These are phyloP conservation scores for Lepidocyrtinus sp. DNA, from an alignment of 2,888 invertebrate genomes.

Conservation along the genomic window DNA sequence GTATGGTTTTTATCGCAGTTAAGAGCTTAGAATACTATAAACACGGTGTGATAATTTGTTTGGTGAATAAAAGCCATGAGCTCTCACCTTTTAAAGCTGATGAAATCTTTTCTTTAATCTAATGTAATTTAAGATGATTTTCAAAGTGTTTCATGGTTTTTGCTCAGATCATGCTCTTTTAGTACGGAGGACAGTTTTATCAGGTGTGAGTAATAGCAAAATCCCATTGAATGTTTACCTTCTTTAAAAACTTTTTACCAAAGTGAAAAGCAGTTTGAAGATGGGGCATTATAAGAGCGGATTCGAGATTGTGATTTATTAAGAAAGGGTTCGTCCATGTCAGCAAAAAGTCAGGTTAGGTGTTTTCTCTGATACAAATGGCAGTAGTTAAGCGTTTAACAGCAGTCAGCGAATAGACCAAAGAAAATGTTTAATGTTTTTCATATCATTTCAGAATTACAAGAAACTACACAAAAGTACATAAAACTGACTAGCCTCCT, in stretches of 20 bases:
- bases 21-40: too few relatives aligned
- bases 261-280: too few relatives aligned
- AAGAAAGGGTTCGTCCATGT: not conserved
- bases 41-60: constrained; percentile 43
- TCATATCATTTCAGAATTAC: not conserved
- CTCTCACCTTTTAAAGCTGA: constrained; percentile 50
- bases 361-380: too few relatives aligned
- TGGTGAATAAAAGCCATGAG: constrained; percentile 53
- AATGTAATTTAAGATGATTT: not conserved
- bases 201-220: too few relatives aligned
- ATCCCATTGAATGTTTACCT: not conserved
- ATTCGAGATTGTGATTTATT: constrained; percentile 1
- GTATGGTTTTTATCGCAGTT: too few relatives aligned
- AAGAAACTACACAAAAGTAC: not conserved
- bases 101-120: not conserved
- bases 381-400: not conserved
- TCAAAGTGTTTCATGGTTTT: too few relatives aligned
- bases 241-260: too few relatives aligned
- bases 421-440: not conserved
- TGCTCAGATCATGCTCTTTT: too few relatives aligned
- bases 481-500: not conserved
- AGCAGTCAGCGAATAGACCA: too few relatives aligned
- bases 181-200: too few relatives aligned
- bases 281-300: not conserved
- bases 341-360: constrained; percentile 14